These are phyloP conservation scores for Drosophila percnosoma DNA, from an alignment of 2,888 invertebrate genomes.

Conservation along the genomic window DNA sequence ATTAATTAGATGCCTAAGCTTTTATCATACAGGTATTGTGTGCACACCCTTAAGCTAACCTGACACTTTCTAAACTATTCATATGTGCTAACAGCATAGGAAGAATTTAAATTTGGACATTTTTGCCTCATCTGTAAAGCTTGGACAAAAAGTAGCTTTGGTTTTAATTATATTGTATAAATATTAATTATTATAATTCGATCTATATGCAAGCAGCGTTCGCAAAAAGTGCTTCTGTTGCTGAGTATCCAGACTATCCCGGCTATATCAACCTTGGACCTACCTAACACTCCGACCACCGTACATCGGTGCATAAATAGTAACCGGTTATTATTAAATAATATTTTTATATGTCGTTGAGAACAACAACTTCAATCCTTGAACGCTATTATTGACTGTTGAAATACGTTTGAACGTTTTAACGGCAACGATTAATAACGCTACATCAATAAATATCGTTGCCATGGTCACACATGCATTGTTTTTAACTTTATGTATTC, in stretches of 20 bases:
- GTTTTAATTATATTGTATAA: neutral
- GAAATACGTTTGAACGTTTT: too few relatives aligned
- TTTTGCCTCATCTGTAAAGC: neutral
- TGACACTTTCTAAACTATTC: conserved; percentile 2
- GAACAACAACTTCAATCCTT: conserved; percentile 8
- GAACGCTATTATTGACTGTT: neutral
- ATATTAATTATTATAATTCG: conserved; percentile 2
- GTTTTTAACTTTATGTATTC: too few relatives aligned
- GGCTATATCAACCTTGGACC: conserved; percentile 19
- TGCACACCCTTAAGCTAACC: neutral
- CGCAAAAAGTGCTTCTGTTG: conserved; percentile 12
- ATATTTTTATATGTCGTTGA: conserved; percentile 1
- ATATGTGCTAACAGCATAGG: neutral
- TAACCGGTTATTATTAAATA: conserved; percentile 8
- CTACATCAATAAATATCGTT: too few relatives aligned
- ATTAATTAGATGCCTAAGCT: conserved; percentile 1
- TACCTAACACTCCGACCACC: conserved; percentile 26
- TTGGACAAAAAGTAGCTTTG: conserved; percentile 1
- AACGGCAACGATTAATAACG: too few relatives aligned
- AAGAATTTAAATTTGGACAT: neutral
- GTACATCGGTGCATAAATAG: conserved; percentile 1
- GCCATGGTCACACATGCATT: too few relatives aligned
- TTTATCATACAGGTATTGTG: conserved; percentile 4
- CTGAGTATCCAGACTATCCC: conserved; percentile 4
- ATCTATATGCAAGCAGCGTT: conserved; percentile 5